A percentile compares a stretch with the other conserved stretches of the same genome.
Conservation (phyloP, 1,140 invertebrate species). For the Halyomorpha halys region DNA sequence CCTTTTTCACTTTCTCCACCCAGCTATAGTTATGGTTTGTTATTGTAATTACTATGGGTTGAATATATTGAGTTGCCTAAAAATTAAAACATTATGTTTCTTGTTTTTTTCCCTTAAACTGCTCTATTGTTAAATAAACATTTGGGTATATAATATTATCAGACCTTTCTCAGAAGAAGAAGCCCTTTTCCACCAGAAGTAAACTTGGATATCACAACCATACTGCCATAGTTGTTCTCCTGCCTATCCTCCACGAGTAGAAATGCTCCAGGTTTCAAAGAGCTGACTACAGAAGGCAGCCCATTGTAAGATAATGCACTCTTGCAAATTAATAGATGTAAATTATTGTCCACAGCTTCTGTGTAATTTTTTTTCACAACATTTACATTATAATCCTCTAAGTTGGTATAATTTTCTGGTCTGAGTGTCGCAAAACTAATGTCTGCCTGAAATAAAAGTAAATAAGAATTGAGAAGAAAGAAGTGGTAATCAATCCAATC, state of each 20-base stretch:
- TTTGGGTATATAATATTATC: no score
- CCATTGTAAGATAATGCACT: not conserved
- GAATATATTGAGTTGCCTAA: not conserved
- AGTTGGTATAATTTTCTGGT: not conserved
- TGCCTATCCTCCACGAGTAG: not conserved
- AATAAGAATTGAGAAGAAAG: not conserved
- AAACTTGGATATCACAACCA: not conserved
- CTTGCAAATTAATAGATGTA: not conserved
- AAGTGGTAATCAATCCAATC: no score
- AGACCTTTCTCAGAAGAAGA: not conserved
- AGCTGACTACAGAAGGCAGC: not conserved
- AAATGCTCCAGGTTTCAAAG: not conserved
- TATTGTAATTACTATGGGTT: not conserved
- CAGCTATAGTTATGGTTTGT: conserved; percentile 59
- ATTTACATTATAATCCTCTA: not conserved
- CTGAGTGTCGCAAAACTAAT: not conserved
- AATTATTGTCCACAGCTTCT: not conserved
- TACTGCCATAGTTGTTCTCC: not conserved
- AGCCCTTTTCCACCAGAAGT: not conserved
- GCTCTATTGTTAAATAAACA: no score
- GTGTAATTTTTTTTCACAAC: not conserved
- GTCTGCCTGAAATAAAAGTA: not conserved
- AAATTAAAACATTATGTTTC: not conserved
- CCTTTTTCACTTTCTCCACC: conserved; percentile 69
- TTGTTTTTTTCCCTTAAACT: no score